Percentiles rank a stretch among this genome's conserved stretches.
phyloP scores from a whole-genome alignment of 2,797 vertebrate genomes.

The Champsocephalus esox region DNA sequence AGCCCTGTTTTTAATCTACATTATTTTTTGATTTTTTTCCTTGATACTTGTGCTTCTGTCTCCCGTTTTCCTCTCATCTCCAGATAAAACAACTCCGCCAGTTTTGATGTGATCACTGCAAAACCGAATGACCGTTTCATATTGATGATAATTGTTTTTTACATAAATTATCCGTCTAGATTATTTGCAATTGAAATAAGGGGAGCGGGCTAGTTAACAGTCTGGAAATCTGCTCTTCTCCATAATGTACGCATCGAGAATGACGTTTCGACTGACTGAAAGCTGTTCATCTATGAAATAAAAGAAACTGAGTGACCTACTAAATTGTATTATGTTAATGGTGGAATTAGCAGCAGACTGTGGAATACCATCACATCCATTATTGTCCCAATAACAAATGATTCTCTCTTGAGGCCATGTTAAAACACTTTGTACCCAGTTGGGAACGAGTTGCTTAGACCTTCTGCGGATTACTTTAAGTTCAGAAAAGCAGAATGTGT shows the following conservation, averaged over 20 bases:
- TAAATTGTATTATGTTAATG: constrained; percentile 69
- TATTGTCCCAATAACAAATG: constrained; percentile 62
- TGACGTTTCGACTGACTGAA: constrained; percentile 64
- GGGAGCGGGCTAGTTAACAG: constrained; percentile 66
- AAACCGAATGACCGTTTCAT: constrained; percentile 67
- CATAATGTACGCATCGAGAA: constrained; percentile 55
- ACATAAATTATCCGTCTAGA: constrained; percentile 79
- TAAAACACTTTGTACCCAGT: constrained; percentile 42
- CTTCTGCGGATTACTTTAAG: constrained; percentile 12
- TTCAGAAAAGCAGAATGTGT: constrained; percentile 35
- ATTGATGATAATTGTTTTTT: constrained; percentile 79
- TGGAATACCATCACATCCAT: constrained; percentile 59
- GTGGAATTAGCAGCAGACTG: constrained; percentile 66
- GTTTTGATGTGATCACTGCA: constrained; percentile 64
- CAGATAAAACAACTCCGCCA: constrained; percentile 72
- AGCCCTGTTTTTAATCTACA: constrained; percentile 82
- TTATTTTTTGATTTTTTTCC: constrained; percentile 78
- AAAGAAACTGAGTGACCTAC: constrained; percentile 69
- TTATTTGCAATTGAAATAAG: constrained; percentile 78
- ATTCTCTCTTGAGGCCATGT: constrained; percentile 49
- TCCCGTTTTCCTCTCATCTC: constrained; percentile 62
- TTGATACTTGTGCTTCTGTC: constrained; percentile 40
- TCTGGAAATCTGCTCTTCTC: constrained; percentile 60
- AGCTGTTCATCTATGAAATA: constrained; percentile 69
- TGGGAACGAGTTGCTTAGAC: constrained; percentile 28